Evolutionary conservation across 2,113 vertebrate species (phyloP).

Genomic region (Canis aureus): DNA sequence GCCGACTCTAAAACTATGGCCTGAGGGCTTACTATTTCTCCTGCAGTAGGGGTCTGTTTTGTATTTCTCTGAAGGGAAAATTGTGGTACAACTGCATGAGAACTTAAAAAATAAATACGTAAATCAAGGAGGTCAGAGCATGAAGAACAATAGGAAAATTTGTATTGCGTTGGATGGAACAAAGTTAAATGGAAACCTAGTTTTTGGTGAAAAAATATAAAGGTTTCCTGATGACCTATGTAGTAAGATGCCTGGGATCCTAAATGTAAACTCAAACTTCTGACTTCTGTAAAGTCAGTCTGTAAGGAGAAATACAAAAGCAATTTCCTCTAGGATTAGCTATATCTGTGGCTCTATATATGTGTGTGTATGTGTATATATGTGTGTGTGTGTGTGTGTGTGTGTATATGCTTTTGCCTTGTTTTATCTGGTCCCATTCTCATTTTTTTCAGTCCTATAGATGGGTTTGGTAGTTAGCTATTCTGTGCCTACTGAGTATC

Average conservation of each 20-base stretch:
- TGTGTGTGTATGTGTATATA: background rate
- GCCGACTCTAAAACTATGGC: background rate
- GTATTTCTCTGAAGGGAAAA: slow-evolving; percentile 48
- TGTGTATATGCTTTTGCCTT: background rate
- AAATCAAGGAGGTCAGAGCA: background rate
- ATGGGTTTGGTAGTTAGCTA: background rate
- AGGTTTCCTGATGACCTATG: slow-evolving; percentile 37
- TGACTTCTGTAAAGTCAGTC: background rate
- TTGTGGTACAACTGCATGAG: background rate
- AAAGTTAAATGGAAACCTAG: slow-evolving; percentile 29
- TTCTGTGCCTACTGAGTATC: background rate
- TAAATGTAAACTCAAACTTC: background rate
- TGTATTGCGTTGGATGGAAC: background rate
- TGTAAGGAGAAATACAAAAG: background rate
- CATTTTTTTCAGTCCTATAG: background rate
- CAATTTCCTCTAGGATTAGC: background rate
- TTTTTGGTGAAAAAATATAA: background rate
- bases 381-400: too few relatives aligned
- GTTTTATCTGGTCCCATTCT: background rate
- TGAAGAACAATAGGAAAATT: slow-evolving; percentile 30
- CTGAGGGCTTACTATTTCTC: background rate
- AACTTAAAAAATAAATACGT: background rate
- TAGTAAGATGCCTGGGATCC: background rate
- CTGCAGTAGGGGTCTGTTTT: slow-evolving; percentile 33
- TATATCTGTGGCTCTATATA: background rate